Evolutionary conservation across 2,888 invertebrate species (phyloP), one percentile per base, ranked within the genome.

Genomic region (Dichetophora obliterata): DNA sequence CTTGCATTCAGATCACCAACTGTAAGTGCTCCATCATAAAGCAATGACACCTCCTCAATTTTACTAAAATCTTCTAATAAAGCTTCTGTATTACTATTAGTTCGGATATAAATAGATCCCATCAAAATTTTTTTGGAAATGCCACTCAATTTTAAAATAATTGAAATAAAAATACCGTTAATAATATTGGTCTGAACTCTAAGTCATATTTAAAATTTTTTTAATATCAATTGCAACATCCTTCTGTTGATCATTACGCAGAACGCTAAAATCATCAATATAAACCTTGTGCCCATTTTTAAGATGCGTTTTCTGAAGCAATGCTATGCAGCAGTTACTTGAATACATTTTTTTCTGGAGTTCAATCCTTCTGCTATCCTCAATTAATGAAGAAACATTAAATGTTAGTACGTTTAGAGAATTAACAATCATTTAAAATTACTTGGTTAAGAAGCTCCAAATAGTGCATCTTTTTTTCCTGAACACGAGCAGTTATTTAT

Each of bases 361-460:
- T 9, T 65, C 31, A 5, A 73, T 65, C 9, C 52, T 43, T 50
- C 50, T 63, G 73, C 63, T 63, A n/a, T 73, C n/a, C n/a, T 61
- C 31, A 50, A 73, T 61, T 48, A 73, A 27, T 16, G 70, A 71
- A 9, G 57, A 50, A 19, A 37, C 37, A 6, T 71, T 71, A 31
- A 71, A 71, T 0, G 69, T 27, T 11, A 19, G 3, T n/a, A 54
- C 11, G 19, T 70, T 27, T 16, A 50, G 11, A n/a, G 48, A 5
- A 43, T 43, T 43, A 43, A 43, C 43, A 43, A 14, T 43, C 27
- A 19, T 50, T 69, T 11, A 69, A 11, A n/a, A 69, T 31, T 8
- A 52, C 24, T 69, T 69, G 69, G 31, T 54, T 48, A 14, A 69
- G 9, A 3, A 50, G 16, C 16, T 37, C 63, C n/a, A 48, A 24